Percentiles rank a stretch among this genome's conserved stretches.
Evolutionary conservation across 2,888 invertebrate species (phyloP).

Genomic region (Iselma pallidipennis): DNA sequence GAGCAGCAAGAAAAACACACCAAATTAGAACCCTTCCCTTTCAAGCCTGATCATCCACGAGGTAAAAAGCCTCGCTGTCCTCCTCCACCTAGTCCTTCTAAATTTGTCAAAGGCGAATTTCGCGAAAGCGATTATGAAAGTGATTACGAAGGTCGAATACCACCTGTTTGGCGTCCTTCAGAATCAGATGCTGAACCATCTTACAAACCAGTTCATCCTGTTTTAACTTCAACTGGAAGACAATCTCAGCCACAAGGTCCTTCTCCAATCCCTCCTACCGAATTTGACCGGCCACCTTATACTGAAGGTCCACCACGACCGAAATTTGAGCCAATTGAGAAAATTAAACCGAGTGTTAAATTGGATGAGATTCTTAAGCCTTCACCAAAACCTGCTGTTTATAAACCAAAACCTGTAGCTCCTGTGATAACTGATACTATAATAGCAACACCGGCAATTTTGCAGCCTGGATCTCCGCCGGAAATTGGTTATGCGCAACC

Average conservation of each 20-base stretch:
- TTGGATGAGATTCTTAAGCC: conserved; percentile 56
- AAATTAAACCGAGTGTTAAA: conserved; percentile 51
- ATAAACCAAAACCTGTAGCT: conserved; percentile 60
- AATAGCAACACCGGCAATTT: conserved; percentile 49
- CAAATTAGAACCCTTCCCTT: conserved; percentile 56
- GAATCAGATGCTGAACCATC: conserved; percentile 60
- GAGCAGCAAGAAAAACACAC: conserved; percentile 50
- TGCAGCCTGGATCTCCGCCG: conserved; percentile 64
- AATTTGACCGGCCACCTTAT: conserved; percentile 60
- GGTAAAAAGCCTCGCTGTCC: conserved; percentile 54
- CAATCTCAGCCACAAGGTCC: conserved; percentile 56
- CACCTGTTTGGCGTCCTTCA: conserved; percentile 63
- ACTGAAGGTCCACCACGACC: conserved; percentile 53
- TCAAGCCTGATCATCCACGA: conserved; percentile 52
- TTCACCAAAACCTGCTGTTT: conserved; percentile 54
- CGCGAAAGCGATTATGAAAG: conserved; percentile 74
- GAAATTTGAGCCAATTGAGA: conserved; percentile 64
- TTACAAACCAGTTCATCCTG: conserved; percentile 64
- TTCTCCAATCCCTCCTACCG: conserved; percentile 63
- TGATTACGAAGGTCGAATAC: conserved; percentile 68
- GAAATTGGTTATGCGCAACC: conserved; percentile 62
- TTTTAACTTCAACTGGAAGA: conserved; percentile 59
- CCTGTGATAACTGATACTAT: conserved; percentile 47
- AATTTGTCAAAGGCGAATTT: conserved; percentile 68
- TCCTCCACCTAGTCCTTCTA: conserved; percentile 66